Percentiles rank a stretch among this genome's conserved stretches.
phyloP scores from a whole-genome alignment of 2,888 invertebrate species.

The Tuberolachnus salignus region DNA sequence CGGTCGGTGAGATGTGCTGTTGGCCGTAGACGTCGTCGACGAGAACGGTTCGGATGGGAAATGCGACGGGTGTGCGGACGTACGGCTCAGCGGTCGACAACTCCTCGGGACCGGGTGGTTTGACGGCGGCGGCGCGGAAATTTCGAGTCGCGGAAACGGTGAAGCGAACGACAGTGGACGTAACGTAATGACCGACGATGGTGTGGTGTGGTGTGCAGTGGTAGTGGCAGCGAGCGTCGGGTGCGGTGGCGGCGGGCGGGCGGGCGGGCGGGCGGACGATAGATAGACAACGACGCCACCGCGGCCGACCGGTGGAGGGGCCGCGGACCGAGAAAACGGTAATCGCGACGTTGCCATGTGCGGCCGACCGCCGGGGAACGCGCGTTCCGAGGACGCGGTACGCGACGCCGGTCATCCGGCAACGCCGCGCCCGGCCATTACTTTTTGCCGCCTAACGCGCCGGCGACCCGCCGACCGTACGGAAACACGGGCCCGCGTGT shows the following conservation, averaged over 20 bases:
- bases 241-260: background rate
- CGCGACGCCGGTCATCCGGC: conserved; percentile 13
- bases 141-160: too few relatives aligned
- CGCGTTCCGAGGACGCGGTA: conserved; percentile 18
- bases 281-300: background rate
- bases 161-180: background rate
- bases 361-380: background rate
- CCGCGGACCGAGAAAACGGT: conserved; percentile 41
- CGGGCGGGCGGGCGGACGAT: conserved; percentile 12
- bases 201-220: conserved; percentile 9
- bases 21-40: background rate
- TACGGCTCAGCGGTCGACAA: background rate
- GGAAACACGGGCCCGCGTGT: too few relatives aligned
- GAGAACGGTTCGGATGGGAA: background rate
- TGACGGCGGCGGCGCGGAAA: background rate
- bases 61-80: background rate
- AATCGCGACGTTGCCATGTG: conserved; percentile 54
- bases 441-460: background rate
- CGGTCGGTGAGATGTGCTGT: background rate
- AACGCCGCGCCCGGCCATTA: conserved; percentile 10
- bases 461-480: too few relatives aligned
- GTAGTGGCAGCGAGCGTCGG: background rate
- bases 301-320: background rate
- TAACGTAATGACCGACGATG: conserved; percentile 30
- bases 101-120: background rate